Conservation (phyloP, 2,888 invertebrate species). For the Loripinus fragilis region DNA sequence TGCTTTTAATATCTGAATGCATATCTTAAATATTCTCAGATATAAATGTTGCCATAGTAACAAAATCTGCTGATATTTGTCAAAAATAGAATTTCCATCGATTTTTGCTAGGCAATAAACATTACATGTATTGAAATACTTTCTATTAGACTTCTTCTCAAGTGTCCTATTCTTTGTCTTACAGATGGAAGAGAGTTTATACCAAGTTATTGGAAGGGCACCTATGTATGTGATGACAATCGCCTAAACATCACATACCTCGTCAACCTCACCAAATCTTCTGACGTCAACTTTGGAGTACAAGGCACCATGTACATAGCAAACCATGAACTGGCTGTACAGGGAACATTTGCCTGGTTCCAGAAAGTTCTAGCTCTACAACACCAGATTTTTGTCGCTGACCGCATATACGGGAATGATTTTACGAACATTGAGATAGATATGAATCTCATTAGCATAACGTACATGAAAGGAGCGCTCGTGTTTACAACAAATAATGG, state of each 20-base stretch:
- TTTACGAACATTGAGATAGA: constrained; percentile 50
- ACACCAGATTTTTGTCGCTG: constrained; percentile 1
- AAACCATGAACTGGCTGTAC: constrained; percentile 9
- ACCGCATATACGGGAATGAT: constrained; percentile 42
- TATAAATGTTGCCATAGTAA: no score
- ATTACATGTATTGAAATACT: no score
- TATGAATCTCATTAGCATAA: constrained; percentile 25
- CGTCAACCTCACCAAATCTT: constrained; percentile 38
- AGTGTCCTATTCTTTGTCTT: not conserved
- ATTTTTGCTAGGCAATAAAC: no score
- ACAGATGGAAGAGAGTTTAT: constrained; percentile 43
- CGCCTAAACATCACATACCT: constrained; percentile 12
- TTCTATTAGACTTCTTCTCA: no score
- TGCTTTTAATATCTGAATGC: no score
- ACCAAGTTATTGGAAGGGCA: constrained; percentile 62
- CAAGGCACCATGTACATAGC: constrained; percentile 33
- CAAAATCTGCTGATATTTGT: no score
- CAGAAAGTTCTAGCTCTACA: constrained; percentile 4
- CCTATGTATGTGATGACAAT: constrained; percentile 45
- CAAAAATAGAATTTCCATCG: no score
- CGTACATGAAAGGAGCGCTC: constrained; percentile 43
- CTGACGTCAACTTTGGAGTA: constrained; percentile 34
- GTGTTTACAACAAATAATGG: constrained; percentile 27
- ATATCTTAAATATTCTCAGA: no score
- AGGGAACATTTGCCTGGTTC: constrained; percentile 41